Percentiles rank a stretch among this genome's conserved stretches.
Conservation (phyloP, 2,888 invertebrate genomes). For the Pollenia labialis region DNA sequence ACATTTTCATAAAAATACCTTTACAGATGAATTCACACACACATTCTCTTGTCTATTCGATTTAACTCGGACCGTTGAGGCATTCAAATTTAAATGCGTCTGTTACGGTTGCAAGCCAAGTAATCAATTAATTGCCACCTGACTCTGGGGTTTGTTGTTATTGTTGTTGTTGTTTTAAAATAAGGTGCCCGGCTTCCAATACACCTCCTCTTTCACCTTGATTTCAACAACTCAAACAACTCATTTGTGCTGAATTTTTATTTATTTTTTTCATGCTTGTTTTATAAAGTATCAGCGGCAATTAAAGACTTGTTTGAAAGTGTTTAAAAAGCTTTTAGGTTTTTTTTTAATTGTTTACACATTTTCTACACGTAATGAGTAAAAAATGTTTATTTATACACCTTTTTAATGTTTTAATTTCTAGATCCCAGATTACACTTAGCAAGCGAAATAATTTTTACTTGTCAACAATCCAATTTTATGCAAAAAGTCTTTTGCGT, state of each 20-base stretch:
- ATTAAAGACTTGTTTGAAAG: constrained; percentile 56
- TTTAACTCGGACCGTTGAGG: constrained; percentile 22
- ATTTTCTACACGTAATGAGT: constrained; percentile 32
- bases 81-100: constrained; percentile 55
- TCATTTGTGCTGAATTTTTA: constrained; percentile 28
- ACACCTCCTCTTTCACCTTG: background rate
- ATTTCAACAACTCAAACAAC: background rate
- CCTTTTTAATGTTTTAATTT: background rate
- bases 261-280: background rate
- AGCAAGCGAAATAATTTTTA: no score
- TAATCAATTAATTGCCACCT: constrained; percentile 54
- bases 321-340: constrained; percentile 38
- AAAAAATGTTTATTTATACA: constrained; percentile 17
- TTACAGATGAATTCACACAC: constrained; percentile 44
- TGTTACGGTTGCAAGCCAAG: constrained; percentile 20
- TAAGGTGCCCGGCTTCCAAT: background rate
- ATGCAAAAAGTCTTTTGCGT: no score
- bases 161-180: constrained; percentile 4
- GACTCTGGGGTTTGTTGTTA: background rate
- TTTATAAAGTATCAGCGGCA: constrained; percentile 19
- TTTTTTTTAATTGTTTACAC: constrained; percentile 43
- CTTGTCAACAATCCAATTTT: no score
- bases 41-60: constrained; percentile 33
- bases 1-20: background rate
- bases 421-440: no score